Base-by-base conservation (phyloP, 2,888 invertebrate species). In the Hemicrepidius hirtus region DNA sequence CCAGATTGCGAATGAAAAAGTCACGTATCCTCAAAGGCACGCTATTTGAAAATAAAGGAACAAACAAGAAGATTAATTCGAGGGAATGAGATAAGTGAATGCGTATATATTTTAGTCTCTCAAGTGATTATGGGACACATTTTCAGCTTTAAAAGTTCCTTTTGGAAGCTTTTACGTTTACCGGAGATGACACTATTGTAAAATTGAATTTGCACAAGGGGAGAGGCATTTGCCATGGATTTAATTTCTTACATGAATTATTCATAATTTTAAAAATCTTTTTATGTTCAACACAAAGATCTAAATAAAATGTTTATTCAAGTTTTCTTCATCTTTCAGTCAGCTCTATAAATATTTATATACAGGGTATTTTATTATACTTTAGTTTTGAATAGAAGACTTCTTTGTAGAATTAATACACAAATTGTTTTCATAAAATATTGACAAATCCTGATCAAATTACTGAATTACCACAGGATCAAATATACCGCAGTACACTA, bases 1-100 rank as follows among this genome's bases (percentile, higher is more conserved):
- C 46, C 24, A 37, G 40, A 66, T 44, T 44, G 44, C 41, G 20
- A 46, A 32, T 32, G 44, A 44, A 66, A 66, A 55, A 37, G 50
- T 50, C 37, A 37, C 64, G 50, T 50, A 44, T 62, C 12, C 49
- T 64, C 50, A 21, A 64, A 35, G 32, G 57, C 18, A 40, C 57
- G 57, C 40, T 3, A 20, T 37, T 32, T 4, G 37, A 37, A 55
- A 35, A 57, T 37, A 57, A 37, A 57, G 37, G 57, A 35, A 16
- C 57, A 57, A 57, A 57, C 37, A 57, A 16, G 37, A 24, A 57
- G 57, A 57, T 57, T 55, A 55, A 57, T 57, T 57, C 12, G 21
- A 37, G 18, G 57, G 37, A 37, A 57, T n/a, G 37, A 37, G 57
- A 57, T 57, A 57, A 57, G 57, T 37, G 37, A 55, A 55, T 55